phyloP scores from a whole-genome alignment of 2,888 invertebrate species.

The Onchidella celtica region DNA sequence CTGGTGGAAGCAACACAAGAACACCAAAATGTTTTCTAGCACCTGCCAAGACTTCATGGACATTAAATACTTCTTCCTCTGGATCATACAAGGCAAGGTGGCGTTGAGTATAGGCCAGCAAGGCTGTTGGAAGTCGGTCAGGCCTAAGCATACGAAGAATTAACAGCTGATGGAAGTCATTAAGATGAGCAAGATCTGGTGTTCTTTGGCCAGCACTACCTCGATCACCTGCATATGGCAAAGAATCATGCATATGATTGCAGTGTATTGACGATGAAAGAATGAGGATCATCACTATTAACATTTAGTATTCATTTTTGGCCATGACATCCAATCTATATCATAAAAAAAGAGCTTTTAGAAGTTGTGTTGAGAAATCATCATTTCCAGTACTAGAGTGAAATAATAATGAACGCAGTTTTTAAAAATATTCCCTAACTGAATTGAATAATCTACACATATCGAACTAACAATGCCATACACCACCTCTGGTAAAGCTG shows the following conservation, averaged over 20 bases:
- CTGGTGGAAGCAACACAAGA: slow-evolving; percentile 72
- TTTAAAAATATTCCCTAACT: no score
- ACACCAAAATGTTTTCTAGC: slow-evolving; percentile 69
- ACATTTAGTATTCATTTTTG: no score
- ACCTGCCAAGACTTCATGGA: slow-evolving; percentile 33
- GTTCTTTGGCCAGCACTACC: slow-evolving; percentile 29
- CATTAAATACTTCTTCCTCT: slow-evolving; percentile 56
- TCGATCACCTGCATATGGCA: slow-evolving; percentile 32
- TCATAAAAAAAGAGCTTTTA: neutral
- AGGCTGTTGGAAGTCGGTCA: slow-evolving; percentile 76
- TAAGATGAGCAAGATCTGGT: slow-evolving; percentile 69
- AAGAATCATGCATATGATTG: neutral
- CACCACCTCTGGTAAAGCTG: no score
- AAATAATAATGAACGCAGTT: no score
- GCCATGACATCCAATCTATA: no score
- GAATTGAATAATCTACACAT: no score
- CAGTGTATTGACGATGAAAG: no score
- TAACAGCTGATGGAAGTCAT: slow-evolving; percentile 78
- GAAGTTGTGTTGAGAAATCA: neutral
- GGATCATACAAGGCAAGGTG: slow-evolving; percentile 69
- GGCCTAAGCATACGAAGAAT: slow-evolving; percentile 78
- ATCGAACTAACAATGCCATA: no score
- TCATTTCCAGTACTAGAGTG: no score
- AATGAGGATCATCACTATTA: no score
- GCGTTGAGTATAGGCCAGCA: slow-evolving; percentile 71